Base-by-base conservation (phyloP, 2,113 vertebrate genomes). In the Burhinus oedicnemus region DNA sequence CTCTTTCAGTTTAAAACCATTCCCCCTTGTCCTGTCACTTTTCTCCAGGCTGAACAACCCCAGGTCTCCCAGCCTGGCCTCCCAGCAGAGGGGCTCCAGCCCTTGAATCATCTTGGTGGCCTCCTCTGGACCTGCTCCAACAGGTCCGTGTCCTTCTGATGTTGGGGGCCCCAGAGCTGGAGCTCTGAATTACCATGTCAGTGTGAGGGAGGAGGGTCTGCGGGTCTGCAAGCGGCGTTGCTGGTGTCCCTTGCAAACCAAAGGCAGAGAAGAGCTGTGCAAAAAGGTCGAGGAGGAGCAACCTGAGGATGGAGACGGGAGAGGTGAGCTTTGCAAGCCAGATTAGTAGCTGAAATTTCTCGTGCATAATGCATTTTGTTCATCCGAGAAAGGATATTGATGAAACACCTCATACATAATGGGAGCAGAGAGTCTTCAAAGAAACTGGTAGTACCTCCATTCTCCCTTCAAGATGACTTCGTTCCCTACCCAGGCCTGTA, bases 341-440 rank as follows among this genome's bases (percentile, higher is more conserved):
- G 36, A 23, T 72, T 26, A 44, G 60, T 14, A 57, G 85, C 79
- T 60, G 86, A 8, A 54, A 23, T 47, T 57, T 27, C 75, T 57
- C 1, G 1, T 21, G 68, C 32, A 5, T 11, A 16, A 2, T 54
- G 82, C 17, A 12, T 7, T 26, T 51, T 78, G 25, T 13, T 90
- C 91, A 45, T 74, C 65, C 93, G 15, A 83, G 93, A 15, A 83
- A 71, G 71, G 79, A 64, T 79, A 70, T 70, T 89, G 89, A 90
- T 95, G 93, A 89, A 88, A 34, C 66, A 6, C 75, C 77, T 87
- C 83, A 36, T 81, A 3, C 95, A 36, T 86, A 69, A 81, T 34
- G 81, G 95, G 83, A 94, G 92, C 55, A 6, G 40, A 17, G 30
- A 66, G 54, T 82, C 95, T 95, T 93, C 95, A 89, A 74, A 96